Base-by-base conservation (phyloP, 2,113 vertebrate genomes). In the Myiozetetes cayanensis region DNA sequence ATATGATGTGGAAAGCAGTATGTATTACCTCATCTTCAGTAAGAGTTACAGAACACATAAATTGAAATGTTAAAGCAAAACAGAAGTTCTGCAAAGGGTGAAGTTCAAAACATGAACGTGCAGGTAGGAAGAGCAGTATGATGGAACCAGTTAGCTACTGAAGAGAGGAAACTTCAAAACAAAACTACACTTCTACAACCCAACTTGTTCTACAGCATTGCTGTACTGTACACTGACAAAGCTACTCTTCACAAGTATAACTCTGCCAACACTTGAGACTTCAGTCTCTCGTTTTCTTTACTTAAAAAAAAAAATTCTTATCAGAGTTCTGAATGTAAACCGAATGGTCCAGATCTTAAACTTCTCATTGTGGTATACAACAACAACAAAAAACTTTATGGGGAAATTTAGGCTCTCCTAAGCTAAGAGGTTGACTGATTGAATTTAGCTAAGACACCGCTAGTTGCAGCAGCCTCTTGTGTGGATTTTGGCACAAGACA, bases 341-440 rank as follows among this genome's bases (percentile, higher is more conserved):
- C n/a, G n/a, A n/a, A n/a, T 58, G 33, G 22, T 33, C 41, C 58
- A 86, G 10, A 74, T 55, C 6, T 62, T 74, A 33, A 83, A 63
- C 10, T 66, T 1, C 0, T 46, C 27, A 59, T 4, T 10, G 28
- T 44, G 22, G 17, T 31, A 72, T 2, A 28, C 10, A 85, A 65
- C 9, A 67, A 61, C 5, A 50, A 35, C 35, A 41, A 3, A 25
- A 68, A 49, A 49, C 9, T 37, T 37, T 0, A 53, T 0, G 0
- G 25, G 23, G 39, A 87, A 43, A 77, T 81, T 44, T 50, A 25
- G 74, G 68, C 37, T 90, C 30, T 67, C 24, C 39, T 47, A 13
- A 91, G 59, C 18, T 49, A 77, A 76, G 5, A 62, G 10, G 15
- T 14, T 47, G 14, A 59, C 37, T 8, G 9, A 33, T 10, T 67